Conservation (phyloP, 2,797 vertebrate species). For the Sebastes steindachneri region DNA sequence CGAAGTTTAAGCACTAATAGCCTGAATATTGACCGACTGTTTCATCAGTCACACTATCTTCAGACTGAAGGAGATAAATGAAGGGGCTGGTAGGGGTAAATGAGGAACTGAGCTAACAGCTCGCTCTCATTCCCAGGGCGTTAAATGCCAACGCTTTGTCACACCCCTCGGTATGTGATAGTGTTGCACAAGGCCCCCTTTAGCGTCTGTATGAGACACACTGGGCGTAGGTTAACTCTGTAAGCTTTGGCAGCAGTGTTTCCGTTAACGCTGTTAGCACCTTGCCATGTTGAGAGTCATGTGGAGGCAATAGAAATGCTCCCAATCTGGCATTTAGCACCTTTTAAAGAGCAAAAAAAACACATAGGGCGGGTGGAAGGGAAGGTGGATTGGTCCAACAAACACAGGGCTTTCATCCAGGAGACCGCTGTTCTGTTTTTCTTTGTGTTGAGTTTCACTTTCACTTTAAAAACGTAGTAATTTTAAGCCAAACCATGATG, state of each 20-base stretch:
- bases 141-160: neutral
- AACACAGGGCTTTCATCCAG: too few relatives aligned
- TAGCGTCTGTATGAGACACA: neutral
- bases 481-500: neutral
- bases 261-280: neutral
- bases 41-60: constrained; percentile 35
- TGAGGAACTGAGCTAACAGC: neutral
- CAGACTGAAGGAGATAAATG: constrained; percentile 11
- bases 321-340: neutral
- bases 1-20: constrained; percentile 27
- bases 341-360: neutral
- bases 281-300: neutral
- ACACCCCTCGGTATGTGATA: neutral
- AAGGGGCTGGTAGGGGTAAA: neutral
- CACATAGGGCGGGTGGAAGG: neutral
- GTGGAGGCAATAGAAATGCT: neutral
- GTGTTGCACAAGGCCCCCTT: neutral
- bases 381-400: too few relatives aligned
- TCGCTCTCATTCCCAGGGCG: neutral
- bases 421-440: too few relatives aligned
- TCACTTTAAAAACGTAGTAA: fast-evolving
- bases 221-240: neutral
- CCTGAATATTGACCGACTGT: constrained; percentile 31
- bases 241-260: neutral
- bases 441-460: too few relatives aligned